Evolutionary conservation across 2,797 vertebrate genomes (phyloP).

Genomic region (Gymnopithys bicolor): DNA sequence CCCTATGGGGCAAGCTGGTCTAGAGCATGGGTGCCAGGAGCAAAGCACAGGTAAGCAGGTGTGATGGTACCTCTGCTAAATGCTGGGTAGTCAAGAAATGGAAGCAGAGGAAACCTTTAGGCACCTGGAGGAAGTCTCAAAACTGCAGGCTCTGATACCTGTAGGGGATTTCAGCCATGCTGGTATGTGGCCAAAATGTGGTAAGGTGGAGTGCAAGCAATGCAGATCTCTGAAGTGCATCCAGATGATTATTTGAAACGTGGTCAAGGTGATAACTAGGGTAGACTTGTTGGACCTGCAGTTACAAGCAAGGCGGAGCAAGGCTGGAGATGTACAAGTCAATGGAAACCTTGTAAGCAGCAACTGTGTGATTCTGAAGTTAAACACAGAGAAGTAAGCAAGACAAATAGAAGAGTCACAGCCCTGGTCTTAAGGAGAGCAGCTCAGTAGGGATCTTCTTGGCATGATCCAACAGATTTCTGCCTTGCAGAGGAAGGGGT

Average conservation of each 20-base stretch:
- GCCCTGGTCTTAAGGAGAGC: background rate
- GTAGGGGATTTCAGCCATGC: background rate
- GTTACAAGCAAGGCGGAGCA: background rate
- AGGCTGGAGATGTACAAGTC: background rate
- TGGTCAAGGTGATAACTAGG: background rate
- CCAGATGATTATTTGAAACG: background rate
- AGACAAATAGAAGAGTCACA: background rate
- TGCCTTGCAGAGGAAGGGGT: background rate
- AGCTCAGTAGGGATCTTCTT: background rate
- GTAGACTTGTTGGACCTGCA: background rate
- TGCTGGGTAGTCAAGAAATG: background rate
- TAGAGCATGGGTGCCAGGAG: rapidly evolving
- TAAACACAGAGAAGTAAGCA: background rate
- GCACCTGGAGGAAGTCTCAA: background rate
- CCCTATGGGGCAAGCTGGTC: background rate
- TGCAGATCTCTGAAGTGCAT: background rate
- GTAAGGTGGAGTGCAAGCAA: background rate
- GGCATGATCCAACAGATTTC: background rate
- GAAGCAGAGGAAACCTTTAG: background rate
- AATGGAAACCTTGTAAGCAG: background rate
- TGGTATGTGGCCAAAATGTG: background rate
- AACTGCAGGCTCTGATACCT: background rate
- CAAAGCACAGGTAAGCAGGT: background rate
- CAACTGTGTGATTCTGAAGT: background rate
- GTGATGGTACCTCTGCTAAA: background rate